These are phyloP conservation scores for Willowsia nigromaculata DNA, from an alignment of 2,888 invertebrate genomes.

Conservation along the genomic window DNA sequence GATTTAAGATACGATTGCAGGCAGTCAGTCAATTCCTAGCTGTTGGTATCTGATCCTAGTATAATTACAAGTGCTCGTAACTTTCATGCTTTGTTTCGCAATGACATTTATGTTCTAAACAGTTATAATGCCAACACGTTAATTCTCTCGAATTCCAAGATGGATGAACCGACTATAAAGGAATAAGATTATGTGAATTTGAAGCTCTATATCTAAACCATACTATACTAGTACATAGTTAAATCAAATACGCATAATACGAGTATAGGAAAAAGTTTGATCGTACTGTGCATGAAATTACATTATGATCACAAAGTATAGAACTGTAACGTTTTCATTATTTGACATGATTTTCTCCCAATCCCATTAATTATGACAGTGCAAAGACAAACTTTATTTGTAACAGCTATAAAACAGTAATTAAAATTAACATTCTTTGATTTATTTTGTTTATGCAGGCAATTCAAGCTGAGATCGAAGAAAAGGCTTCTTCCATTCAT, in stretches of 20 bases:
- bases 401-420: constrained; percentile 38
- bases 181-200: too few species aligned
- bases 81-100: constrained; percentile 25
- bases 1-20: constrained; percentile 17
- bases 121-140: background rate
- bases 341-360: too few species aligned
- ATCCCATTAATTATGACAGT: background rate
- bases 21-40: constrained; percentile 27
- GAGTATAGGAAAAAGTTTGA: background rate
- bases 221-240: too few species aligned
- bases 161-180: too few species aligned
- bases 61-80: constrained; percentile 23
- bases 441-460: constrained; percentile 67
- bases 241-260: background rate
- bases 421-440: constrained; percentile 54
- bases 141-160: background rate
- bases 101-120: constrained; percentile 53
- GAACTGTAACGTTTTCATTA: constrained; percentile 40
- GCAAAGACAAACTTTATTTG: background rate
- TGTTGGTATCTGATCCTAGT: constrained; percentile 20
- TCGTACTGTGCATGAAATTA: constrained; percentile 55
- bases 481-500: constrained; percentile 76
- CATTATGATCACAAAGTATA: constrained; percentile 39
- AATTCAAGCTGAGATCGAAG: constrained; percentile 77
- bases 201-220: too few species aligned